phyloP scores from a whole-genome alignment of 2,113 vertebrate genomes.

The Neomonachus schauinslandi region DNA sequence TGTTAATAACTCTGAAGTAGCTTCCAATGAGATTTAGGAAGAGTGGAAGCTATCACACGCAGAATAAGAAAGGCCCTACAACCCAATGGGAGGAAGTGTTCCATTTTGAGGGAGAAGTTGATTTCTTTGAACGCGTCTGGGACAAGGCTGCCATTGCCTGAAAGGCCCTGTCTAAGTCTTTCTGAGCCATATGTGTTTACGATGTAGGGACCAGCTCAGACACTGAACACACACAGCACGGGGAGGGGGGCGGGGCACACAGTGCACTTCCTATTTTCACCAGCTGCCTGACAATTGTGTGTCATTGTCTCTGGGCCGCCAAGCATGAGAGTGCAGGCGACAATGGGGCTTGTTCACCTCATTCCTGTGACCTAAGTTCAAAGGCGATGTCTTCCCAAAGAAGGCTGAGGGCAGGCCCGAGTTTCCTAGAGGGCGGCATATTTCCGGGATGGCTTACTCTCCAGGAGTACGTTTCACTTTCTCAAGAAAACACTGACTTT shows the following conservation, averaged over 20 bases:
- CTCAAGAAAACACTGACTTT: not conserved
- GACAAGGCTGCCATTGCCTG: not conserved
- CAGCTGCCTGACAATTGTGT: not conserved
- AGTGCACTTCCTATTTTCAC: not conserved
- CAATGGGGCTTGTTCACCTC: not conserved
- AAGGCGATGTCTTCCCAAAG: not conserved
- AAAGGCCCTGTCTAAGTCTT: not conserved
- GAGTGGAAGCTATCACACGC: not conserved
- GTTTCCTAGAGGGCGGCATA: not conserved
- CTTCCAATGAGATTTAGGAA: not conserved
- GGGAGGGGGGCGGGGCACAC: rapidly evolving
- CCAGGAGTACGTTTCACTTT: not conserved
- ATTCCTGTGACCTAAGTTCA: not conserved
- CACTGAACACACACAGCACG: rapidly evolving
- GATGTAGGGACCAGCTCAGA: not conserved
- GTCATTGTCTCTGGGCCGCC: not conserved
- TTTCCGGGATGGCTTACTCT: not conserved
- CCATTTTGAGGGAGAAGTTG: not conserved
- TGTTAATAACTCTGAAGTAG: not conserved
- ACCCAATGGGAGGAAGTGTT: not conserved
- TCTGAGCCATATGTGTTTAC: not conserved
- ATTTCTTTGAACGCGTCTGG: not conserved
- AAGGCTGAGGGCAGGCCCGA: rapidly evolving
- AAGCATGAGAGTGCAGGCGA: not conserved
- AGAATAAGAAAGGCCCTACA: not conserved